phyloP scores from a whole-genome alignment of 2,797 vertebrate species.

The Hoplostethus atlanticus region DNA sequence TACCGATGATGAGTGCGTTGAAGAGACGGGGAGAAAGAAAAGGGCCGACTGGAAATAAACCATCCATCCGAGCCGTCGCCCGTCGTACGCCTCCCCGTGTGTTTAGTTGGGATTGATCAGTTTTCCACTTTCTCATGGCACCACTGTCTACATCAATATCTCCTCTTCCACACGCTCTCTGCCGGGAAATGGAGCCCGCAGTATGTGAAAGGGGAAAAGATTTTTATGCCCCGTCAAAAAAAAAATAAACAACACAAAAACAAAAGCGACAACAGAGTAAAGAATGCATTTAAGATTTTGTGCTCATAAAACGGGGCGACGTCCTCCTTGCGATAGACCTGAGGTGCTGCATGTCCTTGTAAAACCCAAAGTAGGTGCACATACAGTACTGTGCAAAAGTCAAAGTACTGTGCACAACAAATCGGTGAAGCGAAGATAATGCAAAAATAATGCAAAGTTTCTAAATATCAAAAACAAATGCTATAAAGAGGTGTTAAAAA shows the following conservation, averaged over 20 bases:
- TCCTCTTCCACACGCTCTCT: neutral
- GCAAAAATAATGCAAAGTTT: too few relatives aligned
- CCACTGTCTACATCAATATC: conserved; percentile 45
- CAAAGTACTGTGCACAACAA: too few relatives aligned
- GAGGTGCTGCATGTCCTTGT: too few relatives aligned
- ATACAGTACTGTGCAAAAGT: too few relatives aligned
- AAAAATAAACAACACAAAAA: neutral
- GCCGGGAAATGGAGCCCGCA: conserved; percentile 18
- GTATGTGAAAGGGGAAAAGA: conserved; percentile 16
- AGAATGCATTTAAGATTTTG: too few relatives aligned
- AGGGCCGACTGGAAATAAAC: neutral
- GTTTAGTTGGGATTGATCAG: conserved; percentile 43
- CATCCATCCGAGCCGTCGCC: conserved; percentile 6
- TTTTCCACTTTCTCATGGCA: conserved; percentile 52
- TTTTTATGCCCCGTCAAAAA: conserved; percentile 10
- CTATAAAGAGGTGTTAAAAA: too few relatives aligned
- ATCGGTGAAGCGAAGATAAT: too few relatives aligned
- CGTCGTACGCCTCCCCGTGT: conserved; percentile 17
- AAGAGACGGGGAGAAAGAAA: neutral
- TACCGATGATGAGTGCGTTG: neutral
- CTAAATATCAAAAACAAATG: too few relatives aligned
- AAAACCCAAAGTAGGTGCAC: too few relatives aligned
- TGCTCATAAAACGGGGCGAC: too few relatives aligned
- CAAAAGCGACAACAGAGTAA: too few relatives aligned
- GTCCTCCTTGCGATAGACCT: too few relatives aligned